A percentile compares a stretch with the other conserved stretches of the same genome.
phyloP scores from a whole-genome alignment of 2,888 invertebrate genomes.

The Dasysyrphus tricinctus region DNA sequence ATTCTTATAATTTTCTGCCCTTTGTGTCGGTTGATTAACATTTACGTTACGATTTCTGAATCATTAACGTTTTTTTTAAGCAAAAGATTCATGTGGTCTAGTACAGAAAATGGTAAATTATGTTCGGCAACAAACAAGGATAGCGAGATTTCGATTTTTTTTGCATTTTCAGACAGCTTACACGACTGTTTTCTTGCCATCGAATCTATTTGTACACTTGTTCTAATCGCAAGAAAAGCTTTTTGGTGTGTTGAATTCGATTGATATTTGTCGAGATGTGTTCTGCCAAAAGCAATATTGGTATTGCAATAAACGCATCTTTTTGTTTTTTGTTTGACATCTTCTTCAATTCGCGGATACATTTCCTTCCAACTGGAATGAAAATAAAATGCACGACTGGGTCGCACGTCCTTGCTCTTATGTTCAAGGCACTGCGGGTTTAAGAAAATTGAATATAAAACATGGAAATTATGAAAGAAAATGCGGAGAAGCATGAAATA shows the following conservation, averaged over 20 bases:
- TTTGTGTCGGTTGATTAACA: background rate
- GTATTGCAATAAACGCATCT: conserved; percentile 14
- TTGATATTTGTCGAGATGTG: background rate
- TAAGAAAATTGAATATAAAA: too few species aligned
- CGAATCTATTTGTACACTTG: conserved; percentile 3
- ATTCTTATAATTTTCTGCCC: conserved; percentile 9
- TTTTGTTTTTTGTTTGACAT: too few species aligned
- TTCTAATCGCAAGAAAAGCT: conserved; percentile 6
- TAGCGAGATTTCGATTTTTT: conserved; percentile 5
- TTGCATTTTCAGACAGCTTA: conserved; percentile 3
- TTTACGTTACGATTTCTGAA: conserved; percentile 2
- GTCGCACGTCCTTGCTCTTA: too few species aligned
- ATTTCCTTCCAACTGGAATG: too few species aligned
- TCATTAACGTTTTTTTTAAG: conserved; percentile 16
- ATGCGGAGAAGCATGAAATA: too few species aligned
- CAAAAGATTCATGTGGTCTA: background rate
- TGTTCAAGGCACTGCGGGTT: too few species aligned
- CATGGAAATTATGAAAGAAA: too few species aligned
- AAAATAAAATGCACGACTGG: too few species aligned
- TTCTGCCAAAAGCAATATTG: background rate
- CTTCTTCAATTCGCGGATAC: background rate
- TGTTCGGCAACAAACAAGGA: conserved; percentile 10
- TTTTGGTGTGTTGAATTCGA: background rate
- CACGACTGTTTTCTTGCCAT: background rate
- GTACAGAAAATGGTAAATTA: conserved; percentile 24